Evolutionary conservation across 2,797 vertebrate species (phyloP), one percentile per base, ranked within the genome.

Genomic region (Chaenodraco wilsoni): DNA sequence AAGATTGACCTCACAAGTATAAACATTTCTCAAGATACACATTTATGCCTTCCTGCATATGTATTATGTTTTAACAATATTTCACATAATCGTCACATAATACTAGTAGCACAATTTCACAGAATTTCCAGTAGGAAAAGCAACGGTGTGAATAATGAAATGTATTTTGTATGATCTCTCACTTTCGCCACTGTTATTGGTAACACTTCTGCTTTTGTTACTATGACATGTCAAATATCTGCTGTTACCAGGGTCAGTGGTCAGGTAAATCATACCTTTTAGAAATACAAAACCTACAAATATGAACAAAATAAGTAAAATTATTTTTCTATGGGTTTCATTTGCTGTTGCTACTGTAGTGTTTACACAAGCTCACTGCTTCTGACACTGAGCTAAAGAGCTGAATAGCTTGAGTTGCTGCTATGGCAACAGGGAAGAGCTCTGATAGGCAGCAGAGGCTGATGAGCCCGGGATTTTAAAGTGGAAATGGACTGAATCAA

Each of bases 341-440:
- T 65, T 60, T 61, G 23, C 48, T 31, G 62, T 45, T 51, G 56
- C 19, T 37, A 37, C 33, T 37, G 33, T 37, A 8, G 9, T 66
- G 65, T 84, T 80, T 68, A 72, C 68, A 64, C 62, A 52, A 61
- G 33, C 65, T 55, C 33, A 57, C 71, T 37, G 57, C 64, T 59
- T 69, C 49, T 81, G 59, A 76, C 77, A 68, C 57, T 58, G 67
- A 58, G 68, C 54, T 68, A 27, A 74, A 68, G 65, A 68, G 72
- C 72, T 65, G 58, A 71, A 66, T 67, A 80, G 69, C 77, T 72
- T 58, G 63, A 74, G 62, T 78, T 3, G 83, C 81, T 87, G 82
- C 84, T 74, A 83, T 85, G 76, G 88, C 73, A 89, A 86, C 84
- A 74, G 78, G 70, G 74, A 66, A 67, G 82, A 56, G 55, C 65